Percentiles rank a stretch among this genome's conserved stretches.
Evolutionary conservation across 2,797 vertebrate species (phyloP).

Genomic region (Myotis daubentonii): DNA sequence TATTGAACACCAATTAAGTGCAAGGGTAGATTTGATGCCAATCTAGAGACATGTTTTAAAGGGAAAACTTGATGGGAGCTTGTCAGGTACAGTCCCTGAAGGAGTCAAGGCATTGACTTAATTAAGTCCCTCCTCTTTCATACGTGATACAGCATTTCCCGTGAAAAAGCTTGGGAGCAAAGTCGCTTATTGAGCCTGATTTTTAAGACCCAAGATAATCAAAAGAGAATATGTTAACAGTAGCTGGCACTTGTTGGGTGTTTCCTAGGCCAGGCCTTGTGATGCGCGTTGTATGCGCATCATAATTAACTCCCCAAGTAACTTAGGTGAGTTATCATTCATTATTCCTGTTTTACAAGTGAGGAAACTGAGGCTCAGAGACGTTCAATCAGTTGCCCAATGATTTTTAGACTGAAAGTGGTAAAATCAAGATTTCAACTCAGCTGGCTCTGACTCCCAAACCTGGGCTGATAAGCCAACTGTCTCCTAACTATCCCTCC

Average conservation of each 20-base stretch:
- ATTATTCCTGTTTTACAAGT: background rate
- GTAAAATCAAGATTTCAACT: background rate
- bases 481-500: too few relatives aligned
- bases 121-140: background rate
- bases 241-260: background rate
- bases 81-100: background rate
- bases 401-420: background rate
- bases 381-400: background rate
- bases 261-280: background rate
- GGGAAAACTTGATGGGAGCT: background rate
- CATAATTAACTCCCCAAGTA: background rate
- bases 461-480: background rate
- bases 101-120: background rate
- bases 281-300: background rate
- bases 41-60: background rate
- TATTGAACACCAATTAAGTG: background rate
- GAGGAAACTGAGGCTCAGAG: background rate
- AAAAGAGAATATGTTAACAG: background rate
- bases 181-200: background rate
- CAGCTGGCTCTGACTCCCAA: background rate
- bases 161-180: background rate
- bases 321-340: background rate
- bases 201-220: background rate
- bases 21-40: background rate
- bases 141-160: background rate